Evolutionary conservation across 2,797 vertebrate species (phyloP), one percentile per base, ranked within the genome.

Genomic region (Rallus crepitans): DNA sequence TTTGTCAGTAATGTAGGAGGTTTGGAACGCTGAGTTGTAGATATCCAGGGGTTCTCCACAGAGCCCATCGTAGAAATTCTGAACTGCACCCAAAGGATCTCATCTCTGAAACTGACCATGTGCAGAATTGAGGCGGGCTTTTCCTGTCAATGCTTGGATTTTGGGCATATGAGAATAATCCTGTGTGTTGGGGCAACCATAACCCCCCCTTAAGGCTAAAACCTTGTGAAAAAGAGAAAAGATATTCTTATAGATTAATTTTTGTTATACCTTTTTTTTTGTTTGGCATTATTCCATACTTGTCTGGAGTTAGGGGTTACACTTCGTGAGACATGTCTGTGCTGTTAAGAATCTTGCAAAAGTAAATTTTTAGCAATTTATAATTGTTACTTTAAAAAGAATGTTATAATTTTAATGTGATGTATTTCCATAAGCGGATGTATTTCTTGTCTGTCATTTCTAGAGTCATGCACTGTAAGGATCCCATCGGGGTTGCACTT

Each of bases 21-120:
- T 45, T 37, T 37, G 33, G 5, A 28, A 8, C 24, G 42, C 52
- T 70, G 52, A 39, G 8, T 60, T 80, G n/a, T 18, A 52, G 30
- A n/a, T 23, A 9, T 28, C 25, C 18, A 30, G n/a, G 15, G 19
- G 15, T 63, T 25, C 15, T 68, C n/a, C 24, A 4, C 18, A 20
- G 24, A 60, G 50, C n/a, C 8, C 14, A 3, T 15, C 0, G 0
- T 1, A 42, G 60, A 40, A 72, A 35, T 81, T 83, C 20, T 37
- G 71, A 56, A 76, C 33, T 40, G 30, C 23, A 50, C 17, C 45
- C 35, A 11, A 18, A 72, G 6, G 40, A n/a, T 31, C 17, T 7
- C 18, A 15, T 56, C 31, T 81, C 28, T n/a, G 11, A 47, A 30
- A 24, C 30, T 82, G 12, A 6, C 15, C 42, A 4, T 20, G 12